phyloP scores from a whole-genome alignment of 2,113 vertebrate species.

The Grammomys surdaster region DNA sequence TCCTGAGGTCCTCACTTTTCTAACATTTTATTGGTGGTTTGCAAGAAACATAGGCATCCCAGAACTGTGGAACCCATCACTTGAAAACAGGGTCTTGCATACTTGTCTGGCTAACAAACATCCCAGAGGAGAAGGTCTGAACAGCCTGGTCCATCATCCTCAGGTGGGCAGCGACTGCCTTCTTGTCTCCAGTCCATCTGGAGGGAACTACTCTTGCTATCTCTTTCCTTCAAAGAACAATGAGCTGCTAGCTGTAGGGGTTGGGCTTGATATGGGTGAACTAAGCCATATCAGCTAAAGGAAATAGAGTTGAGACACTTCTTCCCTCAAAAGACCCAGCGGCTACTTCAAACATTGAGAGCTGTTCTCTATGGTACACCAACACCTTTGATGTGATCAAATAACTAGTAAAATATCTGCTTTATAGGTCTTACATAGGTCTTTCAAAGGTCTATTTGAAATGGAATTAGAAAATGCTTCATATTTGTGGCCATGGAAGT shows the following conservation, averaged over 20 bases:
- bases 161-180: not conserved
- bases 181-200: not conserved
- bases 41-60: not conserved
- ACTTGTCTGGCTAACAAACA: not conserved
- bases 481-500: not conserved
- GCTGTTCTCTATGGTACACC: not conserved
- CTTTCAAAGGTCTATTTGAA: constrained; percentile 18
- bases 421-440: not conserved
- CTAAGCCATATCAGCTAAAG: not conserved
- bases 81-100: not conserved
- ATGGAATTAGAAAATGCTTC: constrained; percentile 26
- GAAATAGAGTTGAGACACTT: not conserved
- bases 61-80: not conserved
- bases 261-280: not conserved
- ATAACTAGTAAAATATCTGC: not conserved
- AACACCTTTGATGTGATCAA: not conserved
- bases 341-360: constrained; percentile 28
- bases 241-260: not conserved
- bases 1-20: not conserved
- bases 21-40: not conserved
- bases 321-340: not conserved
- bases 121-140: not conserved
- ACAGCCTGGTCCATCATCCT: not conserved
- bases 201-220: not conserved
- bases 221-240: not conserved